Evolutionary conservation across 2,888 invertebrate species (phyloP), one percentile per base, ranked within the genome.

Genomic region (Trissolcus japonicus): DNA sequence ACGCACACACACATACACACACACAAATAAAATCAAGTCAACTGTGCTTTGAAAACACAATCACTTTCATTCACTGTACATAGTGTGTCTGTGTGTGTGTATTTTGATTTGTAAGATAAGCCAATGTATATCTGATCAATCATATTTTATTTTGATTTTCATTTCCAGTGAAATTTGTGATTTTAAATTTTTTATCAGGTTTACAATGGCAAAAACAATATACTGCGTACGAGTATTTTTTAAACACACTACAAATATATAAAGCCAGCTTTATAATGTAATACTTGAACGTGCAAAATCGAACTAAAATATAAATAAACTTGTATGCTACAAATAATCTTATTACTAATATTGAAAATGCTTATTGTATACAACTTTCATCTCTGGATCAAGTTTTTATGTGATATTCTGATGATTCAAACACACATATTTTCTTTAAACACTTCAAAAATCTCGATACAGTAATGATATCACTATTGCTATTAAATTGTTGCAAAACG

Each of bases 81-180:
- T 19, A 19, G 6, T 29, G 29, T 29, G 4, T 29, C 9, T 35
- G 11, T 29, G 4, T 29, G 35, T 35, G 11, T 11, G 35, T 35
- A 35, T 35, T 35, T 35, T 35, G 35, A 35, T 9, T 11, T 7
- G 1, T 1, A 7, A 35, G 13, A 59, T 51, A 21, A 51, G 67
- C 78, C 78, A 71, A 55, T 71, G 74, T 71, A 75, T 54, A 46
- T 62, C 78, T 75, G 78, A 74, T 59, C n/a, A 2, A 46, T 48
- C 48, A 43, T 1, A 17, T 48, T n/a, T 48, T 60, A 14, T 29
- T 29, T 60, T 60, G n/a, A 3, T 48, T 48, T 25, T 59, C 7
- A 59, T 17, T 48, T n/a, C 21, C n/a, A n/a, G n/a, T n/a, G n/a
- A 21, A 21, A 1, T 21, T 21, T 21, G 21, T 21, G 21, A 21